Base-by-base conservation (phyloP, 1,140 invertebrate genomes). In the Paramacrobiotus metropolitanus region DNA sequence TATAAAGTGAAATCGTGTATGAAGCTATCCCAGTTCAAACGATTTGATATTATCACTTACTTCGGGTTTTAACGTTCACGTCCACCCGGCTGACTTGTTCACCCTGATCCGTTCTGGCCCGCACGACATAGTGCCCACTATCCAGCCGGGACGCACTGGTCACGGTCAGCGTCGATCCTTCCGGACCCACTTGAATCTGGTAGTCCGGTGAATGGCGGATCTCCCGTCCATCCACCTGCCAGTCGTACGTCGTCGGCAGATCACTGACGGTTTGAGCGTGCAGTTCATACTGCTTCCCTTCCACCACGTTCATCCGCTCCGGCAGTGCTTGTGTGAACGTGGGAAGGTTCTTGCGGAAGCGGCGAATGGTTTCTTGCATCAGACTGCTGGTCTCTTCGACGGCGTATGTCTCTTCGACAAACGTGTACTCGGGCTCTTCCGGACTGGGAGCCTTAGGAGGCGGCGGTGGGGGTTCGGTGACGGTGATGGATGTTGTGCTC, bases 171-270 rank as follows among this genome's bases (percentile, higher is more conserved):
- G 24, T 28, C 15, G 48, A 55, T 9, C 48, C 48, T 24, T 55
- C 4, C 15, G 48, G 48, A 24, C 48, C 24, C 4, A 4, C 28
- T 15, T 15, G 15, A 24, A 55, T 55, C 24, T 55, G 48, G 24
- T 55, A 55, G 48, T 55, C 48, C 4, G 48, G 48, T 24, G 48
- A 55, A 24, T 55, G 48, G 48, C 48, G 48, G 28, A 55, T 55
- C 15, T 15, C 15, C 28, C 48, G 48, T 20, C 48, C 48, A 28
- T 55, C 48, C 48, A 55, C 15, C 48, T 24, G 15, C 48, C 48
- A 55, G 48, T 55, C 48, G 48, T 55, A 55, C 48, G 15, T 55
- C 15, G 24, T 28, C 15, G 48, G 48, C 15, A 55, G 48, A 20
- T 55, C 48, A 28, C 48, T 55, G 28, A 28, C 48, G 4, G 48